Evolutionary conservation across 2,888 invertebrate species (phyloP), one percentile per base, ranked within the genome.

Genomic region (Stegana nigrithorax): DNA sequence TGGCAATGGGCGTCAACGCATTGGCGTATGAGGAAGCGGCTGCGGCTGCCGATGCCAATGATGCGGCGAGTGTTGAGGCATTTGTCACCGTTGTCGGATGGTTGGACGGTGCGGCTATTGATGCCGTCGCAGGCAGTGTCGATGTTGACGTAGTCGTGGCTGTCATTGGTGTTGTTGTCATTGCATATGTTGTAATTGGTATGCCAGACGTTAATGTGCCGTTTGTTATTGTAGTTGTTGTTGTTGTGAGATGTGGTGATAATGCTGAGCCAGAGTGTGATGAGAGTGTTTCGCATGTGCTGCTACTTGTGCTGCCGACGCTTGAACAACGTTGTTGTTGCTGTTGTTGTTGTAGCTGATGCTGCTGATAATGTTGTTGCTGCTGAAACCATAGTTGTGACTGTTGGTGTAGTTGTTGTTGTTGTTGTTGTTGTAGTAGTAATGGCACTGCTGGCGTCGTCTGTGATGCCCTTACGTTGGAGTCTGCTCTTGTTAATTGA

Each of bases 291-390:
- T 84, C 83, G 68, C 83, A 83, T 70, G 81, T 81, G 73, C n/a
- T n/a, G n/a, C n/a, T n/a, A n/a, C n/a, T n/a, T n/a, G n/a, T n/a
- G 71, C 82, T 84, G 73, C 84, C 81, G 62, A 82, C 82, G 72
- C 83, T 84, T 47, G 83, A 82, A 70, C 84, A 83, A 60, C 82
- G 81, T 58, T 78, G 79, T 45, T 80, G 60, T 56, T 71, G 67
- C 59, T 72, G 69, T 25, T 67, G 71, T 56, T 71, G 72, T 64
- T 67, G 66, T 59, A 58, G 59, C 44, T 63, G 64, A 36, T 57
- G 63, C 14, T 10, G 50, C 36, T 29, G 70, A 42, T 60, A 58
- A 51, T 62, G 66, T 29, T 66, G 61, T 61, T 60, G 67, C 29
- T 67, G 67, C 36, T 26, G 42, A 6, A 17, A 5, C 27, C n/a